Base-by-base conservation (phyloP, 2,797 vertebrate genomes). In the Parambassis ranga region DNA sequence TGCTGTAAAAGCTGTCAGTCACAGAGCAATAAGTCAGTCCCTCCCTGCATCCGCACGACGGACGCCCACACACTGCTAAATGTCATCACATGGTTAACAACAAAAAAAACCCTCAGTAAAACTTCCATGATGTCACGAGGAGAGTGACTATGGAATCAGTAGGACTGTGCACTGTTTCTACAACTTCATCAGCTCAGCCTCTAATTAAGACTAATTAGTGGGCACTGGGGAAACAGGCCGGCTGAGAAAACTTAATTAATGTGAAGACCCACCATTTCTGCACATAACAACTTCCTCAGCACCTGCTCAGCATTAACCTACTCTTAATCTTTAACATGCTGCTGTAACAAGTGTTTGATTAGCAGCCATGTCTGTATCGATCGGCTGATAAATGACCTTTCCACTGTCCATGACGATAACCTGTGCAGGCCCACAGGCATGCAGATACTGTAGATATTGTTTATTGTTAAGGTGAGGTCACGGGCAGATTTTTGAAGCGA, bases 171-270 rank as follows among this genome's bases (percentile, higher is more conserved):
- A n/a, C 61, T 27, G 51, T 61, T 81, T 55, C 78, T 77, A 84
- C 71, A 70, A 72, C 86, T 90, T 88, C 72, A 89, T 90, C 84
- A 81, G 68, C 57, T 59, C 10, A 37, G 51, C 48, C 65, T 69
- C 87, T 90, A 87, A 91, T 91, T 84, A 85, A 86, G 75, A 84
- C 76, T 90, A 91, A 92, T 91, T 87, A 90, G 82, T 41, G 63
- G 84, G 62, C 78, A 67, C 75, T 33, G 44, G 81, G 82, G 84
- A 79, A 82, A 82, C 56, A 59, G 70, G 64, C 75, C 71, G 47
- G 48, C 72, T 73, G 44, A 77, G 81, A 80, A 90, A 89, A 83
- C 70, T 27, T 89, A 89, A 90, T 90, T 89, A 90, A 89, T 81
- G 79, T 79, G 77, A 74, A 61, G 82, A 81, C 76, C 84, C 74